Evolutionary conservation across 2,888 invertebrate genomes (phyloP).

Genomic region (Heteropelma amictum): DNA sequence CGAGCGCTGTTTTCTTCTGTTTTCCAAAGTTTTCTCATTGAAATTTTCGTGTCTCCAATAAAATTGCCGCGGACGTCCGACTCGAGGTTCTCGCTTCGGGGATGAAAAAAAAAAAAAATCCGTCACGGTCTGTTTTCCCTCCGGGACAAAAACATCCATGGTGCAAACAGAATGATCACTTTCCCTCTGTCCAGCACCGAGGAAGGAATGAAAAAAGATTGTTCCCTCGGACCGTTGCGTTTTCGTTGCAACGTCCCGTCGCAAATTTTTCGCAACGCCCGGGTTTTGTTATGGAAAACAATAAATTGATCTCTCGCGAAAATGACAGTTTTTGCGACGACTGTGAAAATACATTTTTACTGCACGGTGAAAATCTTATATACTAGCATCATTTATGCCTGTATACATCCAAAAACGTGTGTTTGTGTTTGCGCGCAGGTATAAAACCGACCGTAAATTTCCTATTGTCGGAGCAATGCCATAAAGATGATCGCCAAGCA

Average conservation of each 20-base stretch:
- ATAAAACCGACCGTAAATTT: constrained; percentile 62
- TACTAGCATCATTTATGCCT: neutral
- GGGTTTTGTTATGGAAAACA: constrained; percentile 6
- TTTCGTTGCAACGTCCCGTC: neutral
- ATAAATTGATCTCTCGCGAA: constrained; percentile 36
- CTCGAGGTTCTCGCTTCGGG: too few relatives aligned
- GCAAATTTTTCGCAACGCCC: constrained; percentile 23
- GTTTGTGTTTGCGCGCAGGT: neutral
- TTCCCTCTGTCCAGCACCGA: neutral
- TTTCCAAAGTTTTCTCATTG: too few relatives aligned
- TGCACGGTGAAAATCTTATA: neutral
- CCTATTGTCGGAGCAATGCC: constrained; percentile 47
- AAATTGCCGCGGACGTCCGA: too few relatives aligned
- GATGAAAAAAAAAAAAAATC: neutral
- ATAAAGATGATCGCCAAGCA: constrained; percentile 56
- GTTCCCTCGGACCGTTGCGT: neutral
- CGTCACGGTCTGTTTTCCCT: constrained; percentile 10
- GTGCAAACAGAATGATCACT: constrained; percentile 38
- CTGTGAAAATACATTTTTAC: constrained; percentile 15
- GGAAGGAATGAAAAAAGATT: neutral
- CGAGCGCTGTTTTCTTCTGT: too few relatives aligned
- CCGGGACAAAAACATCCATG: constrained; percentile 25
- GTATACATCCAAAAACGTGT: neutral
- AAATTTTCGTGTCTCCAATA: too few relatives aligned
- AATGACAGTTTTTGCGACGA: constrained; percentile 17